Evolutionary conservation across 2,113 vertebrate genomes (phyloP), one percentile per base, ranked within the genome.

Genomic region (Dolichallabes microphthalmus): DNA sequence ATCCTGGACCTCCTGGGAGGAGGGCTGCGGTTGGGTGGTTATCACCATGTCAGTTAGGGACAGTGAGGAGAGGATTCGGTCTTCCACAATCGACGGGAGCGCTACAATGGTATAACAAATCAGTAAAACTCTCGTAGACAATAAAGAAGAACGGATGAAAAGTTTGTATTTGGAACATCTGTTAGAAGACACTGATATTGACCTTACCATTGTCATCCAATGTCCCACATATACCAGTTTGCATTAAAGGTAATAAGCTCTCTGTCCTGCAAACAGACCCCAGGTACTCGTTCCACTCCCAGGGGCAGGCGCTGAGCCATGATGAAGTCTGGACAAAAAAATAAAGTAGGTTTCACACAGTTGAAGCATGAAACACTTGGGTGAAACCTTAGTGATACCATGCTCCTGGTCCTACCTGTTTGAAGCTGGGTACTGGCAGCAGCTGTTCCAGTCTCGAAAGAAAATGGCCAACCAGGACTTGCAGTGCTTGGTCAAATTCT

Each of bases 391-490:
- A 0, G 57, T 17, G 3, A 69, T 22, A n/a, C 58, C 6, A 45
- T 27, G n/a, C 14, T 20, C 35, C 15, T 83, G 12, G 32, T 55
- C 57, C 35, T 80, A 94, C 94, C 93, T 95, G 94, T 90, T 94
- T 95, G 84, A 95, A 95, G 86, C 94, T 93, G 83, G 94, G 94
- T 63, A 94, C 91, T 60, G 94, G 94, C 69, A 95, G 90, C 52
- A 94, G 90, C 88, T 95, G 93, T 82, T 96, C 96, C 45, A 97
- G 89, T 73, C 95, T 93, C 83, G 91, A 92, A 83, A 97, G 90
- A 66, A 96, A 97, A 84, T 96, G 95, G 81, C 93, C 95, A 71
- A 97, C 93, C 10, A 97, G 90, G 35, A 94, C 94, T 87, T 96
- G 95, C 58, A 97, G 91, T 4, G 94, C 95, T 0, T 86, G 90